Evolutionary conservation across 2,888 invertebrate species (phyloP), one percentile per base, ranked within the genome.

Genomic region (Agapostemon virescens): DNA sequence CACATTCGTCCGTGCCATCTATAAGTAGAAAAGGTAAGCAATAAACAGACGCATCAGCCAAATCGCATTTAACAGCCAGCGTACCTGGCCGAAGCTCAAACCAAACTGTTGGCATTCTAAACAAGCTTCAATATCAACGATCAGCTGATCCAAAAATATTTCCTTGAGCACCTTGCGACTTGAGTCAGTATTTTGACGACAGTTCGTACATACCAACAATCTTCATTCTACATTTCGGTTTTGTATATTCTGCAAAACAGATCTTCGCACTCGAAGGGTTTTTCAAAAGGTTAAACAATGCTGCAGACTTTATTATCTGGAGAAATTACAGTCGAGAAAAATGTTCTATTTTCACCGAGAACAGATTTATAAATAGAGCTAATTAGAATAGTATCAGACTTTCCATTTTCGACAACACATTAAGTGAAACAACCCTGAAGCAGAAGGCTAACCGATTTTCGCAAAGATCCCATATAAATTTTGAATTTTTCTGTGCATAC

Each of bases 11-110:
- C 26, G 55, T 26, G 55, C 26, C 17, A 26, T 55, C 55, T 55
- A 55, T 55, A 55, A 55, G 55, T 55, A 55, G 55, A 55, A 26
- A 55, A 26, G 55, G 55, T 26, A 55, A 55, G 26, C 26, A 30
- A 45, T 20, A 45, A 30, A 67, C 26, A 45, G 36, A 45, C 11
- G 20, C 55, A 55, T 55, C 55, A 55, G 55, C 55, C 55, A 55
- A 55, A 55, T 55, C 55, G 0, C 55, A 55, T 55, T 17, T 17
- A 26, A 26, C 55, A 55, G 26, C 55, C 55, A 26, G 6, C 55
- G 26, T 55, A 55, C 26, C 55, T 55, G 26, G 55, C 55, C 55
- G 26, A 26, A 17, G 17, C 5, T 55, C 55, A 55, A 55, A 15
- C 7, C 26, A 55, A 26, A 55, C 17, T 26, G 55, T 55, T 26